Base-by-base conservation (phyloP, 2,113 vertebrate species). In the Bambusicola thoracicus region DNA sequence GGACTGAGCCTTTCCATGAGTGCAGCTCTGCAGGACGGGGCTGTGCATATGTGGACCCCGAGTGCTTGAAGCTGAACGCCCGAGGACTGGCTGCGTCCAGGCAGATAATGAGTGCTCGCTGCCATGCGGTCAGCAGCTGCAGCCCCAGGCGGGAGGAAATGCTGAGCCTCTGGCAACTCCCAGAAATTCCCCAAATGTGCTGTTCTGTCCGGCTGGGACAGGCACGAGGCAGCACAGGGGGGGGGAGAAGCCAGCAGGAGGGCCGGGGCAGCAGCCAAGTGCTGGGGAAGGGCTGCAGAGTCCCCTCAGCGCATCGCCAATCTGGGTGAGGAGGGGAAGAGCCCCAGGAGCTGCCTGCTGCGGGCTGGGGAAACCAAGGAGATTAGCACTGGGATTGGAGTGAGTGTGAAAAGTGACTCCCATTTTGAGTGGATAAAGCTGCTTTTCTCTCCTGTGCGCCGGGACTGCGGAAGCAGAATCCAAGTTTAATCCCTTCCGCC, bases 401-500 rank as follows among this genome's bases (percentile, higher is more conserved):
- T 18, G 29, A 53, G 74, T 36, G 89, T 87, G 92, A 92, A 92
- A 92, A 94, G 68, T 16, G 24, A 55, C 91, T 87, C 84, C 86
- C 0, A 2, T 62, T 91, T 32, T 16, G 70, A 77, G 58, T 0
- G 58, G 91, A 48, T 92, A 82, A 92, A 94, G 91, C 94, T 76
- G 91, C 89, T 93, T 92, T 90, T 85, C 92, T 81, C 86, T 59
- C 41, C 81, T 4, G 1, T 85, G 85, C 7, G 1, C 59, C 0
- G 6, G 89, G 24, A 10, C 77, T 0, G 3, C 62, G 30, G 95
- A 44, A 67, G 89, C 70, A 91, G 92, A 88, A 91, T 9, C 91
- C 24, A 87, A 62, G 75, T 92, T 77, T 96, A 96, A 96, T 95
- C 94, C 92, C 85, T 94, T 94, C 95, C 63, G 59, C 96, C 92